Evolutionary conservation across 2,113 vertebrate species (phyloP).

Genomic region (Entelurus aequoreus): DNA sequence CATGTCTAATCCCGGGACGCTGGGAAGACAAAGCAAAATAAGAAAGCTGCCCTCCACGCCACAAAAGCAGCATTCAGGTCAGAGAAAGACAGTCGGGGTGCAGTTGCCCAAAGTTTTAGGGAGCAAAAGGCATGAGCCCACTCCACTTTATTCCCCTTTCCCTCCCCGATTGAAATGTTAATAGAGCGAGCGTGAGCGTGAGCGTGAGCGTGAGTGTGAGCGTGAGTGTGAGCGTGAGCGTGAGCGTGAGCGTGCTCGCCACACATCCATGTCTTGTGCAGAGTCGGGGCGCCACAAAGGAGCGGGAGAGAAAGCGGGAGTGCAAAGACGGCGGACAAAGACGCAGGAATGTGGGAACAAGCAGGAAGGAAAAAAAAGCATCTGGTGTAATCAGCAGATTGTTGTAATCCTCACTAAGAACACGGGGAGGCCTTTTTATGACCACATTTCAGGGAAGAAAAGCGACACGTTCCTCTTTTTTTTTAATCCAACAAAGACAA

Average conservation of each 20-base stretch:
- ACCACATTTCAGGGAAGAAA: conserved; percentile 23
- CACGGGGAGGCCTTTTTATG: conserved; percentile 17
- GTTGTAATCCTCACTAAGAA: conserved; percentile 62
- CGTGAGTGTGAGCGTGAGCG: no score
- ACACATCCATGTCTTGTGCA: conserved; percentile 41
- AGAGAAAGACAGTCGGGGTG: conserved; percentile 29
- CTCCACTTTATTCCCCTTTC: conserved; percentile 60
- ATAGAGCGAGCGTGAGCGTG: conserved; percentile 39
- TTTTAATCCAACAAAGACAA: neutral
- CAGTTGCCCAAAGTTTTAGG: conserved; percentile 51
- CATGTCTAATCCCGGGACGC: conserved; percentile 57
- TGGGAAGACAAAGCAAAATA: conserved; percentile 51
- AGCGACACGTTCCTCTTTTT: neutral
- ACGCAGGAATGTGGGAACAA: conserved; percentile 62
- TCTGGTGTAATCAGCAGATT: conserved; percentile 50
- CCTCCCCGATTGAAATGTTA: conserved; percentile 65
- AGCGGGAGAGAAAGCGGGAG: conserved; percentile 29
- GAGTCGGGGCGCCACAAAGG: conserved; percentile 17
- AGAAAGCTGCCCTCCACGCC: conserved; percentile 58
- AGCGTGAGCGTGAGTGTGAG: no score
- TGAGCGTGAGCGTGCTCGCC: conserved; percentile 35
- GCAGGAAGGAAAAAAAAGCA: conserved; percentile 42
- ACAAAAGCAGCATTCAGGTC: conserved; percentile 57
- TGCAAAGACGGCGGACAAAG: conserved; percentile 28
- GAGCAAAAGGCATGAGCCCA: conserved; percentile 54